Base-by-base conservation (phyloP, 2,888 invertebrate genomes). In the Pandemis corylana region DNA sequence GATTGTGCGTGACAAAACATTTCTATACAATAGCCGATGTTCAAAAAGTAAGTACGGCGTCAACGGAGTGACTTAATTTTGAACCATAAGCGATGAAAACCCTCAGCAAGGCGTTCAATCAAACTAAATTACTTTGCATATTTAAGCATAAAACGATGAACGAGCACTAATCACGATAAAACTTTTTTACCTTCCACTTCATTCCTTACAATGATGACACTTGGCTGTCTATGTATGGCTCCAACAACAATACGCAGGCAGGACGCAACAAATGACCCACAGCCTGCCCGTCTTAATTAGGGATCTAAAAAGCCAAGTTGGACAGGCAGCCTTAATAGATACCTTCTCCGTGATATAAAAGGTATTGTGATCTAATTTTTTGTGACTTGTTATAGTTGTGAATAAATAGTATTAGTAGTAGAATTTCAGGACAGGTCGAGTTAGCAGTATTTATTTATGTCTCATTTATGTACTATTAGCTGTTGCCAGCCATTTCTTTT, bases 261-360 rank as follows among this genome's bases (percentile, higher is more conserved):
- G 28, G 28, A 62, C 36, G 62, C 61, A 61, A 61, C 61, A 61
- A 62, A 62, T 36, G 44, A 15, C n/a, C 44, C 15, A 44, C 64
- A 10, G 44, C 44, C 44, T 44, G 64, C 44, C 44, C 41, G 64
- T 64, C 64, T 64, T 64, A 64, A 64, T 64, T 64, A 64, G n/a
- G 42, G 64, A 63, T 13, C 41, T 12, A n/a, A n/a, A 20, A 10
- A 42, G 64, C 42, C 44, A 44, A 44, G 44, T 64, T n/a, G 15
- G 20, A 64, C 64, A 64, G n/a, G 64, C 44, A 41, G 4, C 62
- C 41, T 59, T 62, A 62, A 62, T 62, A 13, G 10, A 20, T 28
- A 56, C 61, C 10, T 62, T 62, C 59, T 62, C 62, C 2, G 12
- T 56, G 20, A 7, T 59, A 59, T 28, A 10, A 20, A 20, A 56